Percentiles rank a stretch among this genome's conserved stretches.
phyloP scores from a whole-genome alignment of 2,888 invertebrate genomes.

The Megaustenia siamemsis region DNA sequence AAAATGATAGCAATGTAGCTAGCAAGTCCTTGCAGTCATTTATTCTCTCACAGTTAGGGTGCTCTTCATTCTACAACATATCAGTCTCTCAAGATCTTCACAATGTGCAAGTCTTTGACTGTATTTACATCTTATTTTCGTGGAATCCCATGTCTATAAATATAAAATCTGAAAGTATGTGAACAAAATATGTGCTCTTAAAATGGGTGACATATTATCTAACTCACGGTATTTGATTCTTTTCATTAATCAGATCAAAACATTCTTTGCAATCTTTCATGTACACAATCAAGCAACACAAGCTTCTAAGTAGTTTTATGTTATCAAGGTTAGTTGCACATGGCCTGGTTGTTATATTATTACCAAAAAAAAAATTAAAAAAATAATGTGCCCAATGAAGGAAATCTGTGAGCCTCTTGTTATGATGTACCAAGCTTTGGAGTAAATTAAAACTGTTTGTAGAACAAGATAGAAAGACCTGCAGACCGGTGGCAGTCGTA shows the following conservation, averaged over 20 bases:
- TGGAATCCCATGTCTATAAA: too few relatives aligned
- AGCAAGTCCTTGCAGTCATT: too few relatives aligned
- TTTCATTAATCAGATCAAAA: background rate
- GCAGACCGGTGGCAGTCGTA: constrained; percentile 33
- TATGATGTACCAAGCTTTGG: constrained; percentile 44
- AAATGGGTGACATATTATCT: background rate
- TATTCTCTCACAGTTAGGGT: too few relatives aligned
- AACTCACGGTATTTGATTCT: background rate
- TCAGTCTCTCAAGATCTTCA: too few relatives aligned
- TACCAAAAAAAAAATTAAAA: background rate
- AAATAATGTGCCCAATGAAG: constrained; percentile 13
- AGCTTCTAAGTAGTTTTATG: background rate
- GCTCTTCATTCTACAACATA: too few relatives aligned
- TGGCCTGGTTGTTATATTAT: background rate
- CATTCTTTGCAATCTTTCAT: constrained; percentile 2
- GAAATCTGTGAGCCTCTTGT: constrained; percentile 30
- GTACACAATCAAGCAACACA: background rate
- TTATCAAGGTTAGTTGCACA: background rate
- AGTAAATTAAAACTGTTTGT: constrained; percentile 45
- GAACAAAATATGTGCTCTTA: background rate
- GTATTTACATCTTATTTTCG: too few relatives aligned
- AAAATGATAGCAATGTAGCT: too few relatives aligned
- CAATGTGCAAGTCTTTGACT: too few relatives aligned
- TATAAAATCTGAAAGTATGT: too few relatives aligned
- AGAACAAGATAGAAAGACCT: constrained; percentile 53